Conservation (phyloP, 2,888 invertebrate species). For the Deroplatys truncata region DNA sequence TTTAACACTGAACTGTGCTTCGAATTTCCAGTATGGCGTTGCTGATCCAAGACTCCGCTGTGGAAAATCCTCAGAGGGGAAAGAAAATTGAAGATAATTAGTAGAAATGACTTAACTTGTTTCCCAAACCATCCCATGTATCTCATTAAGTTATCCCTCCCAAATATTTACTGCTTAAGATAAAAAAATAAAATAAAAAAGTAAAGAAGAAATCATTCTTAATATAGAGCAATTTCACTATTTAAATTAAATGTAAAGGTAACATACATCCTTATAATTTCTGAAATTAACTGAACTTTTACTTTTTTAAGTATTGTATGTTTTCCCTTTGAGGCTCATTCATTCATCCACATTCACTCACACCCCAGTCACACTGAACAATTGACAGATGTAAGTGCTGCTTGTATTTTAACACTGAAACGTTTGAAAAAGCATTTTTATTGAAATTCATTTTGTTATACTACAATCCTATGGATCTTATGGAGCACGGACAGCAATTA, state of each 20-base stretch:
- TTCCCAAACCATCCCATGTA: slow-evolving; percentile 23
- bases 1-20: slow-evolving; percentile 20
- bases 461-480: no score
- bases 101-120: slow-evolving; percentile 31
- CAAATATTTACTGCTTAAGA: not conserved
- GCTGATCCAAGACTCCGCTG: slow-evolving; percentile 33
- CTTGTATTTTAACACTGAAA: not conserved
- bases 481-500: no score
- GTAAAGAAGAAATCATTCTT: not conserved
- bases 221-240: not conserved
- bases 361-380: not conserved
- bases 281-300: not conserved
- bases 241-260: not conserved
- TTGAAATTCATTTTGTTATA: no score
- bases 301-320: not conserved
- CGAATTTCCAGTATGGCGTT: slow-evolving; percentile 29
- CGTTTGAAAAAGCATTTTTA: no score
- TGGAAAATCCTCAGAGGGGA: slow-evolving; percentile 36
- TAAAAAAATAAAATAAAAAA: not conserved
- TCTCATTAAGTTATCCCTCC: not conserved
- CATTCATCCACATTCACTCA: slow-evolving; percentile 20
- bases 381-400: not conserved
- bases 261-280: not conserved
- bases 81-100: slow-evolving; percentile 38
- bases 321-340: slow-evolving; percentile 17